Evolutionary conservation across 2,797 vertebrate species (phyloP).

Genomic region (Podarcis siculus): DNA sequence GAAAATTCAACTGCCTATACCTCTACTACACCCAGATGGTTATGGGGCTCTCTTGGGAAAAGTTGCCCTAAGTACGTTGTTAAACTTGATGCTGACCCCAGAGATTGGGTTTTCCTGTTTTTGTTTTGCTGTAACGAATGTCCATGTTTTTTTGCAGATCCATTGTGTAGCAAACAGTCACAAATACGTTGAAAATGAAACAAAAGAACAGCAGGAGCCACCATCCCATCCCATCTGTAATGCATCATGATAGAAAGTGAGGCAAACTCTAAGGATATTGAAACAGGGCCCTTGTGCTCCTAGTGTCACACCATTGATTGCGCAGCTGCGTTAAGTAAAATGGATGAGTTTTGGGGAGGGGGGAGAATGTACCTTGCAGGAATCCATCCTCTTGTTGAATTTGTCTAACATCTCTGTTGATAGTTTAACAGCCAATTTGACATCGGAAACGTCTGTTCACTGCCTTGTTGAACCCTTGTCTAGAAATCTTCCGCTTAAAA

Average conservation of each 20-base stretch:
- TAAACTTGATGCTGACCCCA: neutral
- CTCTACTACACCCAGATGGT: no score
- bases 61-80: neutral
- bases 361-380: constrained; percentile 35
- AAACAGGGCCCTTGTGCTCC: neutral
- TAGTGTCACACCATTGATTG: neutral
- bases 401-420: constrained; percentile 57
- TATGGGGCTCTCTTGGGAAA: neutral
- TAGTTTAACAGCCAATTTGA: constrained; percentile 63
- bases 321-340: constrained; percentile 41
- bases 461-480: constrained; percentile 48
- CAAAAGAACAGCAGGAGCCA: constrained; percentile 12
- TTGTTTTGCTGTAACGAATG: neutral
- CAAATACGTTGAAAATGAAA: constrained; percentile 37
- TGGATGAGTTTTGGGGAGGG: constrained; percentile 45
- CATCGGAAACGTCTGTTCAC: constrained; percentile 37
- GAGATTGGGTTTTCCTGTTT: neutral
- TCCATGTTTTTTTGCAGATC: neutral
- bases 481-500: constrained; percentile 55
- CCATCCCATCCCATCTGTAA: neutral
- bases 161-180: neutral
- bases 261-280: constrained; percentile 15
- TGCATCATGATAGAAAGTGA: constrained; percentile 8
- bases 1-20: neutral
- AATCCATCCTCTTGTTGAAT: constrained; percentile 63